Conservation (phyloP, 2,797 vertebrate genomes). For the Melanotaenia pygmaea region DNA sequence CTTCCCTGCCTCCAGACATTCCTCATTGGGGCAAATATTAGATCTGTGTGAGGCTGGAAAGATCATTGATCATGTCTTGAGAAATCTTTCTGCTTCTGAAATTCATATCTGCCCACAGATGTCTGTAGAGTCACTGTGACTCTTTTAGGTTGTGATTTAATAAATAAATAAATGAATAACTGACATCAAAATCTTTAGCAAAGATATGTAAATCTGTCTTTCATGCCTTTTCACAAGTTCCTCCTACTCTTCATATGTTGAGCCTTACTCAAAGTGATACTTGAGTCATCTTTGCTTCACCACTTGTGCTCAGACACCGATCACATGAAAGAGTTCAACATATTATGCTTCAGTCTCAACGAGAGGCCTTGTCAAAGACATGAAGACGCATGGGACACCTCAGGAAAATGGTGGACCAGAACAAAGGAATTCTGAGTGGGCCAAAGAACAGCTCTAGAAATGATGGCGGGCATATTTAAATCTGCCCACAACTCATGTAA, state of each 20-base stretch:
- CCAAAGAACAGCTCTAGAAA: slow-evolving; percentile 72
- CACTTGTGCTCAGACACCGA: neutral
- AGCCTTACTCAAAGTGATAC: slow-evolving; percentile 21
- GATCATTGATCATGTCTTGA: slow-evolving; percentile 29
- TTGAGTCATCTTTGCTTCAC: slow-evolving; percentile 45
- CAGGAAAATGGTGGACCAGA: slow-evolving; percentile 36
- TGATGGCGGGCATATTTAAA: slow-evolving; percentile 79
- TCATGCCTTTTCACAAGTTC: slow-evolving; percentile 38
- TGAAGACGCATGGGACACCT: slow-evolving; percentile 16
- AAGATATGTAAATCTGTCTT: slow-evolving; percentile 36
- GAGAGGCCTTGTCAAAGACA: slow-evolving; percentile 9
- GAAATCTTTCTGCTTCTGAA: slow-evolving; percentile 17
- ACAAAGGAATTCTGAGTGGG: slow-evolving; percentile 83
- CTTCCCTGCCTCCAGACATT: slow-evolving; percentile 64
- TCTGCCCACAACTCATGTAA: slow-evolving; percentile 78
- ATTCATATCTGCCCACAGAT: slow-evolving; percentile 8
- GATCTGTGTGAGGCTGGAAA: slow-evolving; percentile 45
- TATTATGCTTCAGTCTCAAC: slow-evolving; percentile 18
- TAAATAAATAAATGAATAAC: slow-evolving; percentile 1
- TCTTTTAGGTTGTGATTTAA: neutral
- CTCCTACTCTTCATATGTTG: slow-evolving; percentile 53
- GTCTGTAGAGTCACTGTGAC: neutral
- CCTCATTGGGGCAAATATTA: slow-evolving; percentile 49
- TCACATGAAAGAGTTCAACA: slow-evolving; percentile 17
- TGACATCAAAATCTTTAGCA: slow-evolving; percentile 11